These are phyloP conservation scores for Harpalus rufipes DNA, from an alignment of 2,888 invertebrate species.

Conservation along the genomic window DNA sequence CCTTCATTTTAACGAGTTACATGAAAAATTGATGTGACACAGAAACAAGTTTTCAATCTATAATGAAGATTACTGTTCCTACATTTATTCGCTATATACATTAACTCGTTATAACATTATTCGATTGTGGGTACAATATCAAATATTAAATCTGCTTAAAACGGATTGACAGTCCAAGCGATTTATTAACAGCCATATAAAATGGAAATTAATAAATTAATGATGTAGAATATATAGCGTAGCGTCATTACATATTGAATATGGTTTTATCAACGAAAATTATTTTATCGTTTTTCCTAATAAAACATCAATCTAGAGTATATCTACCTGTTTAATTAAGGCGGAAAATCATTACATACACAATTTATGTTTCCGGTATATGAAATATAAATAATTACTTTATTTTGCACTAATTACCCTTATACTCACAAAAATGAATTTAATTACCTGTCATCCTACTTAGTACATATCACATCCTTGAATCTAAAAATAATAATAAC, in stretches of 20 bases:
- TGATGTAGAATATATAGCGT: not conserved
- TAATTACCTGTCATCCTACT: not conserved
- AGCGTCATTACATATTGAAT: not conserved
- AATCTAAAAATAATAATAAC: too few species aligned
- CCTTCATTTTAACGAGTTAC: too few species aligned
- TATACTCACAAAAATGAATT: not conserved
- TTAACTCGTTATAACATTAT: too few species aligned
- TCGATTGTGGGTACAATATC: too few species aligned
- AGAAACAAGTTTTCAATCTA: too few species aligned
- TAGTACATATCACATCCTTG: not conserved
- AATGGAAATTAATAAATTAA: conserved; percentile 1
- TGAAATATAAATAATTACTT: not conserved
- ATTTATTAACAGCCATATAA: not conserved
- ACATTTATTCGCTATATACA: too few species aligned
- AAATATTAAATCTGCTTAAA: too few species aligned
- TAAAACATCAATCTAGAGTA: not conserved
- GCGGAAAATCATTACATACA: conserved; percentile 14
- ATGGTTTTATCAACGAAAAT: conserved; percentile 4
- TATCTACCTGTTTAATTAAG: not conserved
- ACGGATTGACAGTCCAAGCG: too few species aligned
- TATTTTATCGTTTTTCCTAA: conserved; percentile 18
- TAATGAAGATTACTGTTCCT: too few species aligned
- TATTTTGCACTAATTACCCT: not conserved
- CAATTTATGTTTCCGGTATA: conserved; percentile 22
- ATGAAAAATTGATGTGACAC: too few species aligned